phyloP scores from a whole-genome alignment of 2,797 vertebrate species.

The Aselliscus stoliczkanus region DNA sequence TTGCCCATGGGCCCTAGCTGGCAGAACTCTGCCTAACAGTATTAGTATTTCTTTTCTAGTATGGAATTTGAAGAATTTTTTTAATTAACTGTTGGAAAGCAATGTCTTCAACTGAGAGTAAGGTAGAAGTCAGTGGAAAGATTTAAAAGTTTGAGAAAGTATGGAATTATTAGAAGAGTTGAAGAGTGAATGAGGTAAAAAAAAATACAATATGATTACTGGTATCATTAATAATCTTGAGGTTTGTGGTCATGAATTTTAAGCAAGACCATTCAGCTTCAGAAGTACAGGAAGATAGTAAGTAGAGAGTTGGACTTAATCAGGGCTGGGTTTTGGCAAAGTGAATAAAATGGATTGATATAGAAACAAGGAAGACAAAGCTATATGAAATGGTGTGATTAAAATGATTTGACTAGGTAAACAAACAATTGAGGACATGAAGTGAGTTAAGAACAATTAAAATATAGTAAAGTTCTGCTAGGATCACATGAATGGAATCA shows the following conservation, averaged over 20 bases:
- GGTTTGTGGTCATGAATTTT: not conserved
- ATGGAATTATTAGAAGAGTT: not conserved
- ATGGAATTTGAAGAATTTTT: not conserved
- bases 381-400: not conserved
- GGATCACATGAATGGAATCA: not conserved
- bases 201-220: not conserved
- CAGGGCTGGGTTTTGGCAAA: not conserved
- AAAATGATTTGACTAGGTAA: not conserved
- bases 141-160: not conserved
- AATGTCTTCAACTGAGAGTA: not conserved
- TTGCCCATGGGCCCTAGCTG: not conserved
- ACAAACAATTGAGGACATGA: not conserved
- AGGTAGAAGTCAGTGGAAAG: not conserved
- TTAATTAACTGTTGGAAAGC: not conserved
- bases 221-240: not conserved
- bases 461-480: not conserved
- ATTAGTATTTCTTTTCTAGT: not conserved
- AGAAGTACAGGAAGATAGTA: not conserved
- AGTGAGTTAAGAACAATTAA: not conserved
- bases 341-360: not conserved
- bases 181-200: not conserved
- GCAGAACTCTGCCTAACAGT: not conserved
- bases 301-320: not conserved
- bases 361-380: not conserved
- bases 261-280: not conserved